phyloP scores from a whole-genome alignment of 2,888 invertebrate species.

The Diploptera punctata region DNA sequence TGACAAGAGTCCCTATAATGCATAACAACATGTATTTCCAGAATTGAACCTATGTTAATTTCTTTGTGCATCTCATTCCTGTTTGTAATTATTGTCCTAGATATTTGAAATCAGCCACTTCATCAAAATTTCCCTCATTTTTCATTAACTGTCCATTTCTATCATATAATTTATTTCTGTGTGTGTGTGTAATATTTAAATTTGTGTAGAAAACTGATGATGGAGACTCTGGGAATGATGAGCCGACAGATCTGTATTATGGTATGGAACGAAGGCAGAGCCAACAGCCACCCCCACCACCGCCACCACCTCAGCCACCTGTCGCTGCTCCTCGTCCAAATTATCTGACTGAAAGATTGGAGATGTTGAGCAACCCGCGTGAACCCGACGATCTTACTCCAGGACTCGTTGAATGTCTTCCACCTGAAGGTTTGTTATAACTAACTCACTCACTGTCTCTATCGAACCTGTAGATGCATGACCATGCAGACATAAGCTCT shows the following conservation, averaged over 20 bases:
- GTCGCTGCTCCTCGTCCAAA: conserved; percentile 28
- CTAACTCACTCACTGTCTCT: no score
- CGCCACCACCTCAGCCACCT: conserved; percentile 28
- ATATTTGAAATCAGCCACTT: no score
- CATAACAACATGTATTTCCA: no score
- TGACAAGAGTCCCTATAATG: no score
- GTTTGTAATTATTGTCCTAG: no score
- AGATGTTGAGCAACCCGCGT: conserved; percentile 65
- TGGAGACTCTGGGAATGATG: conserved; percentile 94
- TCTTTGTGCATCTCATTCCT: no score
- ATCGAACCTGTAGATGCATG: no score
- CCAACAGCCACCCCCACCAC: conserved; percentile 47
- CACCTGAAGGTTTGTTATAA: conserved; percentile 73
- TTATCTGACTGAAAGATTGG: conserved; percentile 66
- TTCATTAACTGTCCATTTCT: no score
- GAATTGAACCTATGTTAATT: no score
- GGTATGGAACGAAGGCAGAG: conserved; percentile 58
- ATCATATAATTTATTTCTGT: no score
- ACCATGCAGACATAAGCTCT: no score
- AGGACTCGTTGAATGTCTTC: conserved; percentile 71
- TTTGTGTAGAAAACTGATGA: conserved; percentile 74
- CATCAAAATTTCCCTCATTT: no score
- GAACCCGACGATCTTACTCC: conserved; percentile 65
- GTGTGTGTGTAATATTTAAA: conserved; percentile 23
- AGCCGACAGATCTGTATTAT: conserved; percentile 76